These are phyloP conservation scores for Dipodomys spectabilis DNA, from an alignment of 2,113 vertebrate species.

Conservation along the genomic window DNA sequence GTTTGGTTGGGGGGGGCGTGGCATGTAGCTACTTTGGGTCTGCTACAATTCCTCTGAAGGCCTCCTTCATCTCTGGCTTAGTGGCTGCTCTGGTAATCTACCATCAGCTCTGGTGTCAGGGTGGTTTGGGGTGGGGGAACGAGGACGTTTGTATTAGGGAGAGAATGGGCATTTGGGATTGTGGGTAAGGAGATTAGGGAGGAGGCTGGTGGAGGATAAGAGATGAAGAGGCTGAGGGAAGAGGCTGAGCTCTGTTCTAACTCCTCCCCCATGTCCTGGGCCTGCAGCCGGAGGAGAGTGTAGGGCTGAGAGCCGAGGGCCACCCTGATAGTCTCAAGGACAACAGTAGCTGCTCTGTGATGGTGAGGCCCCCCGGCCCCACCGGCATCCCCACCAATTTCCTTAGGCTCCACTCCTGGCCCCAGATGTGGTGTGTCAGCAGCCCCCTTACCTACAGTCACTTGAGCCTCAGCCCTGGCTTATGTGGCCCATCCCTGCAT, in stretches of 20 bases:
- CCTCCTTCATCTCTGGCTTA: neutral
- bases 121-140: no score
- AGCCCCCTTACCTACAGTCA: neutral
- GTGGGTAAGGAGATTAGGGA: neutral
- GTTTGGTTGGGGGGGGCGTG: no score
- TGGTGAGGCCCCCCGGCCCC: constrained; percentile 88
- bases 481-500: neutral
- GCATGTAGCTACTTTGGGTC: neutral
- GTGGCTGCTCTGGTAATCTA: constrained; percentile 5
- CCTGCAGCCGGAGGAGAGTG: constrained; percentile 88
- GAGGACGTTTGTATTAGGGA: neutral
- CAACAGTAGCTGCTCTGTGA: constrained; percentile 90
- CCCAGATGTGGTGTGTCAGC: constrained; percentile 11
- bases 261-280: constrained; percentile 68
- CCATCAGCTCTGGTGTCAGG: neutral
- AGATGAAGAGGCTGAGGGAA: constrained; percentile 6
- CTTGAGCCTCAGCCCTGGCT: neutral
- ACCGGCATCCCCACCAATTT: constrained; percentile 47
- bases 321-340: constrained; percentile 87
- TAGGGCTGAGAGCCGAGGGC: constrained; percentile 85
- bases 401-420: constrained; percentile 46
- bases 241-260: constrained; percentile 68
- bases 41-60: neutral
- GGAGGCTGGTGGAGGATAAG: neutral
- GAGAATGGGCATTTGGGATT: neutral